Base-by-base conservation (phyloP, 2,113 vertebrate species). In the Phaetusa simplex region DNA sequence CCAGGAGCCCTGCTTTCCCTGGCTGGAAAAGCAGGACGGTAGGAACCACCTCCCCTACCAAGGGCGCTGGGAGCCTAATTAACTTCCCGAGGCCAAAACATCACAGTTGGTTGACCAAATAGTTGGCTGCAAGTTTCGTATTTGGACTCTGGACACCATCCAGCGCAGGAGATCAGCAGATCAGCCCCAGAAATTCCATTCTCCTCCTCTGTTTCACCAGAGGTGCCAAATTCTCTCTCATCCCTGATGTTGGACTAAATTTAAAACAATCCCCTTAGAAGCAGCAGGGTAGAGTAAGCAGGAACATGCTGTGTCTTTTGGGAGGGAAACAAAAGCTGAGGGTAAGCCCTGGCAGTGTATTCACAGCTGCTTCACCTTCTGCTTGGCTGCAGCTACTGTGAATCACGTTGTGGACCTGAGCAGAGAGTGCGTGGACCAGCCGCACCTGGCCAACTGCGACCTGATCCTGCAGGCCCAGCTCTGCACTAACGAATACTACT, bases 381-480 rank as follows among this genome's bases (percentile, higher is more conserved):
- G 15, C 59, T 92, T 95, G 59, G 43, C 95, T 96, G 95, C 94
- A 93, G 94, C 71, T 24, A 10, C 65, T 4, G 36, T 12, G 52
- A 96, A 83, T 47, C 86, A 30, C 0, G 11, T 56, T 5, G 70
- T 8, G 64, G 97, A 97, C 74, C 65, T 26, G 32, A 66, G 98
- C 8, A 96, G 97, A 3, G 98, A 98, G 20, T 99, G 99, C 3
- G 96, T 98, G 88, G 99, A 99, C 97, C 99, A 99, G 93, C 98
- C 99, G 0, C 99, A 99, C 30, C 98, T 99, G 2, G 99, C 99
- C 94, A 99, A 99, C 97, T 99, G 99, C 56, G 97, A 98, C 29
- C 97, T 99, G 95, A 99, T 99, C 38, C 97, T 99, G 58, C 98
- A 99, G 92, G 99, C 99, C 77, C 99, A 98, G 42, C 98, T 99